Base-by-base conservation (phyloP, 2,797 vertebrate species). In the Brachyalestes nurse region DNA sequence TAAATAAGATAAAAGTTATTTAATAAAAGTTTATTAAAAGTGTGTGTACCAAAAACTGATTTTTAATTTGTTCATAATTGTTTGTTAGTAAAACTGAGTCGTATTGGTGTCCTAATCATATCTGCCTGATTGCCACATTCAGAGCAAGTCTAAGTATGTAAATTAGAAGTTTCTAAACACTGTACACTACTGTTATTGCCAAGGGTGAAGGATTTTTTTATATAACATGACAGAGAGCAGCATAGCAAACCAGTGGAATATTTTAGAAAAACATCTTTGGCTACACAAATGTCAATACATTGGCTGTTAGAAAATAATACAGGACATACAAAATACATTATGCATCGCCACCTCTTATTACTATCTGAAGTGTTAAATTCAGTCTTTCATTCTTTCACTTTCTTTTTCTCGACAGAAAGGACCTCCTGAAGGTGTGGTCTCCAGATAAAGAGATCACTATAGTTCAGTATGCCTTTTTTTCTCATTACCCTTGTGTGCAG, bases 391-490 rank as follows among this genome's bases (percentile, higher is more conserved):
- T 2, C n/a, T 25, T 23, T 60, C 40, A 55, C 67, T 21, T 42
- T 65, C 42, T 73, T 19, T 80, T 70, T 64, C 19, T 57, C 61
- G 25, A 72, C 85, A 84, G 85, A 75, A 69, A 62, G 25, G 58
- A 76, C 71, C n/a, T 79, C 75, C 25, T 84, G 75, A 81, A 23
- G 53, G 57, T 60, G 19, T 25, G 65, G 49, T 55, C 38, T 67
- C 25, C 53, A 72, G 66, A 51, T 78, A 42, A 75, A 19, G 49
- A 21, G 21, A 75, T 76, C 64, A 66, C 65, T 51, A 47, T 12
- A 49, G n/a, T 19, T 53, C 40, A 19, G 13, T 2, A 40, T 17
- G 13, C 45, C 13, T 28, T 47, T 45, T 53, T 64, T 6, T 53
- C 66, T 71, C 28, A 25, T 28, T 16, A 58, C 9, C 17, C 57